Percentiles rank a stretch among this genome's conserved stretches.
Conservation (phyloP, 2,797 vertebrate species). For the Rhinophrynus dorsalis region DNA sequence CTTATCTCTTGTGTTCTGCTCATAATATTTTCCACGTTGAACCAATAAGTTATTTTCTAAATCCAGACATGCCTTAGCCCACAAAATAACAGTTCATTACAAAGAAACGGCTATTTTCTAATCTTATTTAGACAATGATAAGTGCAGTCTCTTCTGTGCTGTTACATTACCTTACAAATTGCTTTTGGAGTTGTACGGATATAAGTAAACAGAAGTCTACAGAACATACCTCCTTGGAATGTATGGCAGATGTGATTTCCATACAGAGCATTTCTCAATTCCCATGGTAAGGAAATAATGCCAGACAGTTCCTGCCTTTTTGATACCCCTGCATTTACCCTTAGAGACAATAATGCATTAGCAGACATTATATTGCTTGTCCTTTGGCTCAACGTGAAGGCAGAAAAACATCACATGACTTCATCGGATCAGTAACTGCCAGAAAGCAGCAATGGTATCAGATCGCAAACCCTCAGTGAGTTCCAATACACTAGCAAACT, state of each 20-base stretch:
- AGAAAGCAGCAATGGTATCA: background rate
- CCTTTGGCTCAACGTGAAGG: conserved; percentile 29
- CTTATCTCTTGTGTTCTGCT: too few relatives aligned
- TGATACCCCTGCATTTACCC: conserved; percentile 38
- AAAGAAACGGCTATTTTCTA: too few relatives aligned
- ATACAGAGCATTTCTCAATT: conserved; percentile 64
- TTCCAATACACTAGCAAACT: background rate
- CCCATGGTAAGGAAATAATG: conserved; percentile 54
- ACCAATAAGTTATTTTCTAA: too few relatives aligned
- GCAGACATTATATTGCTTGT: conserved; percentile 37
- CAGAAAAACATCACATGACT: conserved; percentile 53
- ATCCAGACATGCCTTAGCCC: too few relatives aligned
- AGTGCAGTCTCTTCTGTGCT: too few relatives aligned
- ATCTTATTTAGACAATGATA: too few relatives aligned
- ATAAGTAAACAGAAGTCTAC: too few relatives aligned
- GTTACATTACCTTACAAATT: too few relatives aligned
- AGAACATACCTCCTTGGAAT: conserved; percentile 77
- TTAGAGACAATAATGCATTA: conserved; percentile 39
- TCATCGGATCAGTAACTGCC: conserved; percentile 48
- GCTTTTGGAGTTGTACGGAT: too few relatives aligned
- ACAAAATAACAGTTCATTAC: too few relatives aligned
- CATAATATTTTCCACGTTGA: too few relatives aligned
- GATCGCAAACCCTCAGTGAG: background rate
- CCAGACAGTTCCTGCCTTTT: conserved; percentile 45
- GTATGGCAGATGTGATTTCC: conserved; percentile 76